These are phyloP conservation scores for Parnassius apollo DNA, from an alignment of 2,888 invertebrate species.

Conservation along the genomic window DNA sequence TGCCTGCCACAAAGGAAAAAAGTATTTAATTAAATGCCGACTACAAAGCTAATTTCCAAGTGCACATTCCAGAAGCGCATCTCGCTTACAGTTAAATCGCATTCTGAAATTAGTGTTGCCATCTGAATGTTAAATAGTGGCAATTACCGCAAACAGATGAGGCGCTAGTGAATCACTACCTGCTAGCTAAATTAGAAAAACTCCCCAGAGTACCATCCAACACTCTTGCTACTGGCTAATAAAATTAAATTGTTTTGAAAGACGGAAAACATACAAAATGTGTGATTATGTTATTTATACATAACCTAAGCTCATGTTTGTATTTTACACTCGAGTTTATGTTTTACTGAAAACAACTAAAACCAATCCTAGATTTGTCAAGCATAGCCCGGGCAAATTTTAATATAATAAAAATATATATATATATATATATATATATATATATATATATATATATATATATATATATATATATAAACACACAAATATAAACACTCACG, in stretches of 20 bases:
- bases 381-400: too few relatives aligned
- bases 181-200: slow-evolving; percentile 25
- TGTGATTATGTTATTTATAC: too few relatives aligned
- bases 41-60: slow-evolving; percentile 16
- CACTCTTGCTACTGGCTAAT: slow-evolving; percentile 18
- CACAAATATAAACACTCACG: too few relatives aligned
- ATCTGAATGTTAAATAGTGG: slow-evolving; percentile 39
- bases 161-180: slow-evolving; percentile 26
- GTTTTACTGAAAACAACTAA: too few relatives aligned
- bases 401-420: too few relatives aligned
- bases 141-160: slow-evolving; percentile 39
- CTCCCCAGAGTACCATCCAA: slow-evolving; percentile 20
- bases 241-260: slow-evolving; percentile 23
- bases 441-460: too few relatives aligned
- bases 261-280: slow-evolving; percentile 9
- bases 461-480: too few relatives aligned
- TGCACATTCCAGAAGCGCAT: slow-evolving; percentile 14
- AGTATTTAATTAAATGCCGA: slow-evolving; percentile 13
- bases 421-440: too few relatives aligned
- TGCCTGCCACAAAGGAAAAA: not conserved
- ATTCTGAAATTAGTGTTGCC: slow-evolving; percentile 34
- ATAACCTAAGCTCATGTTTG: too few relatives aligned
- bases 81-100: slow-evolving; percentile 5
- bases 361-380: too few relatives aligned
- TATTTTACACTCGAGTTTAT: too few relatives aligned